Conservation (phyloP, 53 echinoderm and acorn worm species). For the Actinopyga echinites region DNA sequence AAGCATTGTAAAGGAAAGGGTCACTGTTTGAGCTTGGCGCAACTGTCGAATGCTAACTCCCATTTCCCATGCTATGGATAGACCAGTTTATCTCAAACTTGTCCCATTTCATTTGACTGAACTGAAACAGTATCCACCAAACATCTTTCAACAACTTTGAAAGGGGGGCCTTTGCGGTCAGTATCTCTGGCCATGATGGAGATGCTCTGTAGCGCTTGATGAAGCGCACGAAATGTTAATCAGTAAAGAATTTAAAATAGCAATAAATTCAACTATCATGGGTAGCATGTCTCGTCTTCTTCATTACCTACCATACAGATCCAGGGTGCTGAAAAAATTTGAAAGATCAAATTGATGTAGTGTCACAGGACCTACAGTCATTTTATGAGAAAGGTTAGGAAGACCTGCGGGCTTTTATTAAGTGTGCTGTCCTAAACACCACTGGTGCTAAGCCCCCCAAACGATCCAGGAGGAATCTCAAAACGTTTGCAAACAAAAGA, state of each 20-base stretch:
- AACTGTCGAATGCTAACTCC: too few relatives aligned
- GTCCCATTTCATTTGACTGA: conserved; percentile 38
- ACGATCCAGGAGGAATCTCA: background rate
- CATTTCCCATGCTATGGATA: conserved; percentile 8
- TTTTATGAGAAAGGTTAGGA: background rate
- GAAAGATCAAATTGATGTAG: background rate
- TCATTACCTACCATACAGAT: background rate
- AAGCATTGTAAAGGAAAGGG: too few relatives aligned
- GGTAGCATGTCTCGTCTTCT: conserved; percentile 1
- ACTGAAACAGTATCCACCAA: conserved; percentile 16
- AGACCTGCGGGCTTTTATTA: background rate
- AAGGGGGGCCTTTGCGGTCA: conserved; percentile 68
- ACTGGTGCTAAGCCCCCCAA: background rate
- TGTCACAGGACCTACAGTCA: background rate
- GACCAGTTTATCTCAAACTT: conserved; percentile 6
- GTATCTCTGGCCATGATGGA: conserved; percentile 47
- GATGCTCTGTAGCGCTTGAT: conserved; percentile 57
- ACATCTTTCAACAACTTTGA: conserved; percentile 41
- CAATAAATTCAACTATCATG: conserved; percentile 28
- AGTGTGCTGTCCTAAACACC: background rate
- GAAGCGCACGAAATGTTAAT: conserved; percentile 72
- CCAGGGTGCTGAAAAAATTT: background rate
- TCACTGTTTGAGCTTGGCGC: too few relatives aligned
- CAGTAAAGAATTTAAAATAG: conserved; percentile 60
- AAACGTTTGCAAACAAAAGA: background rate